Evolutionary conservation across 2,888 invertebrate genomes (phyloP).

Genomic region (Eurytoma adleriae): DNA sequence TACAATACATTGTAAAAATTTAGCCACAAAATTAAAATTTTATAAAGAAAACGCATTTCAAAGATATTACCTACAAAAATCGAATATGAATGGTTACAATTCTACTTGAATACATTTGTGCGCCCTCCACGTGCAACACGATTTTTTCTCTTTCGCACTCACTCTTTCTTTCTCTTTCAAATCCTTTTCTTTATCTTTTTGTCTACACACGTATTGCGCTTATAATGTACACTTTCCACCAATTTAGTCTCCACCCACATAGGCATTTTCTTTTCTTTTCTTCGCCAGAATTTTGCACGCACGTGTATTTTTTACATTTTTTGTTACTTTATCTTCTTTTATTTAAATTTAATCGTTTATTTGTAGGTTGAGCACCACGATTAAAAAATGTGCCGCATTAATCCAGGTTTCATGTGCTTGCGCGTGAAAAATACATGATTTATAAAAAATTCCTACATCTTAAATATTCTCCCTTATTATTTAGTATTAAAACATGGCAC

Average conservation of each 20-base stretch:
- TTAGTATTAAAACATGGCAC: slow-evolving; percentile 61
- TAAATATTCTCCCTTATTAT: slow-evolving; percentile 53
- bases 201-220: slow-evolving; percentile 3
- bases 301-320: slow-evolving; percentile 15
- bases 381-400: slow-evolving; percentile 43
- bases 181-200: slow-evolving; percentile 5
- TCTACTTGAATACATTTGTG: slow-evolving; percentile 40
- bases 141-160: background rate
- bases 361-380: slow-evolving; percentile 48
- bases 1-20: background rate
- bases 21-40: background rate
- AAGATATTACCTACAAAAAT: slow-evolving; percentile 24
- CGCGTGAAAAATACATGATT: slow-evolving; percentile 60
- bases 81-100: slow-evolving; percentile 42
- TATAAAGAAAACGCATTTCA: slow-evolving; percentile 34
- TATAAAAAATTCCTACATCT: slow-evolving; percentile 60
- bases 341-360: slow-evolving; percentile 42
- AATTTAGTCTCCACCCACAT: slow-evolving; percentile 22
- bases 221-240: slow-evolving; percentile 34
- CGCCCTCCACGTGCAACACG: slow-evolving; percentile 14
- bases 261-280: slow-evolving; percentile 13
- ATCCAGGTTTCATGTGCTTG: slow-evolving; percentile 52
- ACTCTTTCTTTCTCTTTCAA: slow-evolving; percentile 3
- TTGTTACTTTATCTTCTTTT: background rate
- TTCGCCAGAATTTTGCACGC: slow-evolving; percentile 22